Base-by-base conservation (phyloP, 2,888 invertebrate genomes). In the Carterocephalus palaemon region DNA sequence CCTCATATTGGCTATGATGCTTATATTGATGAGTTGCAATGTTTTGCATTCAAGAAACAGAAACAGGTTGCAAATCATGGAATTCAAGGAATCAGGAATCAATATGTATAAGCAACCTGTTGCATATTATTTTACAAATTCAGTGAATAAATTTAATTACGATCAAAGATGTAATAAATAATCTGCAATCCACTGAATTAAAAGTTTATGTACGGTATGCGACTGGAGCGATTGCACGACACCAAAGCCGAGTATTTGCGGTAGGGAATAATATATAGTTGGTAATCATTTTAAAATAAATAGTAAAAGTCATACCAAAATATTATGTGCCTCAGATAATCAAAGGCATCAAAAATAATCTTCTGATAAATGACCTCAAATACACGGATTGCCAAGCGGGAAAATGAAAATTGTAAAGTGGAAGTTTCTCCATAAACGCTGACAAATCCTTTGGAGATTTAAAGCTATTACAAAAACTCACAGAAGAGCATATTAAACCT, bases 401-500 rank as follows among this genome's bases (percentile, higher is more conserved):
- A 41, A 50, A 33, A 28, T 38, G 29, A 60, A 61, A 51, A 29
- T 40, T 16, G 24, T 59, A 0, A 62, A 60, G 32, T 61, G 57
- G 60, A 49, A 59, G n/a, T 57, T 56, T 46, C 56, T 49, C 4
- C 37, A 59, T 46, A 34, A 20, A 24, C 4, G 58, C 56, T 0
- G 57, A 60, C 20, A 56, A 55, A 28, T 42, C 51, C 1, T 52
- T 37, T 47, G 55, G 58, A 4, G 60, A n/a, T 5, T 37, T 60
- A 2, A 20, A 47, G 26, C 19, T 49, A 0, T 15, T 56, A 4
- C 8, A 53, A 0, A 66, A 62, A 38, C 1, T 62, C 0, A 62
- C 62, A 0, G 60, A 62, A 5, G 59, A 57, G 22, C 60, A 57
- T n/a, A 10, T 58, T 1, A 41, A 52, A 17, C 40, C 47, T 0